A percentile compares a stretch with the other conserved stretches of the same genome.
Evolutionary conservation across 2,113 vertebrate species (phyloP).

Genomic region (Platysteira castanea): DNA sequence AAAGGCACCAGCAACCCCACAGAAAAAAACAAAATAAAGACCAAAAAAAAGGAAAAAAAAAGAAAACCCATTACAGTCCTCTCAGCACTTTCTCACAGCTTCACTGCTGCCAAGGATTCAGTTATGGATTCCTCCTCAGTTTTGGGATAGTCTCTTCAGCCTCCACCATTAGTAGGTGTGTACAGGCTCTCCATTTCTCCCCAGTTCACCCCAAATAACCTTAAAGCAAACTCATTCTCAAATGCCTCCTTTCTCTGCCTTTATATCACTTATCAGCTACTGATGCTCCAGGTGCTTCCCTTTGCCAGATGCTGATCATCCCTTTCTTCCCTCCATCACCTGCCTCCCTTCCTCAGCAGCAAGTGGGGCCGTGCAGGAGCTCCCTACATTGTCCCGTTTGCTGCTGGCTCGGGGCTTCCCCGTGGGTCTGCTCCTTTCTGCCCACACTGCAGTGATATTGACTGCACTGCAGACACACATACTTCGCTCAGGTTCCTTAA

Average conservation of each 20-base stretch:
- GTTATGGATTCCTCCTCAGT: not conserved
- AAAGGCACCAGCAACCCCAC: not conserved
- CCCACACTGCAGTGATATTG: conserved; percentile 59
- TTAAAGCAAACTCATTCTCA: not conserved
- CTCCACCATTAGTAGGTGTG: not conserved
- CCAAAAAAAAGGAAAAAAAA: no score
- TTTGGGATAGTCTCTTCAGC: not conserved
- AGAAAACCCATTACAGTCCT: not conserved
- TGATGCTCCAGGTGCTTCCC: not conserved
- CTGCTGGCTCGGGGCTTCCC: not conserved
- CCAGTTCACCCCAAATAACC: not conserved
- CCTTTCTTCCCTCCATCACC: not conserved
- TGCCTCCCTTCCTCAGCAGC: not conserved
- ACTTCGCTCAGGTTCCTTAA: conserved; percentile 44
- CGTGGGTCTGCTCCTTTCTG: not conserved
- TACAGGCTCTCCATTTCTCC: not conserved
- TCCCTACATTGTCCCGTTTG: not conserved
- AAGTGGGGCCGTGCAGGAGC: not conserved
- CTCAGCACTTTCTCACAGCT: not conserved
- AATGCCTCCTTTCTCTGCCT: not conserved
- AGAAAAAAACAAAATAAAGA: rapidly evolving
- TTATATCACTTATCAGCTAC: not conserved
- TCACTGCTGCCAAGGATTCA: not conserved
- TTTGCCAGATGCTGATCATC: not conserved
- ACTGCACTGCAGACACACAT: conserved; percentile 67